Percentiles rank a stretch among this genome's conserved stretches.
Evolutionary conservation across 2,888 invertebrate genomes (phyloP).

Genomic region (Thera britannica): DNA sequence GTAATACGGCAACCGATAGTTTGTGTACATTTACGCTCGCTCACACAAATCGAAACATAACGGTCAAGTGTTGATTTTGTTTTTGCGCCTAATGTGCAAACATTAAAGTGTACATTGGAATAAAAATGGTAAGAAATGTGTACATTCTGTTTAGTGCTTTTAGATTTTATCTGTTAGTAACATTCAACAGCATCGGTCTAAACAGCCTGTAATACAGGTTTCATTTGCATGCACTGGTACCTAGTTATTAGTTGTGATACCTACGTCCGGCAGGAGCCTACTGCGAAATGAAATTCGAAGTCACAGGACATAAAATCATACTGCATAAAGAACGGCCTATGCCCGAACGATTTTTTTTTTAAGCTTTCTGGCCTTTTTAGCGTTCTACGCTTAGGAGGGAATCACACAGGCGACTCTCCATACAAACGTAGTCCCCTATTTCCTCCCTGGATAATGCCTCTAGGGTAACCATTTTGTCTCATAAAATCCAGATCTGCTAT

Average conservation of each 20-base stretch:
- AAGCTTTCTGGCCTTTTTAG: no score
- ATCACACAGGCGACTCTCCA: no score
- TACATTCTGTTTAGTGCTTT: conserved; percentile 36
- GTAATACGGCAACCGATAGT: background rate
- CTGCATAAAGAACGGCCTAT: no score
- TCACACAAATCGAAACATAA: conserved; percentile 10
- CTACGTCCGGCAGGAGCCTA: background rate
- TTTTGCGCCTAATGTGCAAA: conserved; percentile 23
- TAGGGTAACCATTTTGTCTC: no score
- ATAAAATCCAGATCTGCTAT: no score
- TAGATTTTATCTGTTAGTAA: conserved; percentile 50
- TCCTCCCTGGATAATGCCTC: no score
- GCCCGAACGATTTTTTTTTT: no score
- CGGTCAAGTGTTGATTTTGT: conserved; percentile 17
- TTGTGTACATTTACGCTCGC: background rate
- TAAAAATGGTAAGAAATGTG: conserved; percentile 31
- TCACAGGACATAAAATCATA: no score
- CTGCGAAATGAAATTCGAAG: no score
- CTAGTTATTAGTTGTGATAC: conserved; percentile 23
- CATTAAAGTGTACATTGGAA: background rate
- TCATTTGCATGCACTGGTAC: conserved; percentile 37
- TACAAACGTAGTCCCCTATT: no score
- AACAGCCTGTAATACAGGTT: conserved; percentile 42
- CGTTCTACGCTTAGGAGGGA: no score
- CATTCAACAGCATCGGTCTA: conserved; percentile 43